Conservation (phyloP, 2,888 invertebrate species). For the Drosophila recens region DNA sequence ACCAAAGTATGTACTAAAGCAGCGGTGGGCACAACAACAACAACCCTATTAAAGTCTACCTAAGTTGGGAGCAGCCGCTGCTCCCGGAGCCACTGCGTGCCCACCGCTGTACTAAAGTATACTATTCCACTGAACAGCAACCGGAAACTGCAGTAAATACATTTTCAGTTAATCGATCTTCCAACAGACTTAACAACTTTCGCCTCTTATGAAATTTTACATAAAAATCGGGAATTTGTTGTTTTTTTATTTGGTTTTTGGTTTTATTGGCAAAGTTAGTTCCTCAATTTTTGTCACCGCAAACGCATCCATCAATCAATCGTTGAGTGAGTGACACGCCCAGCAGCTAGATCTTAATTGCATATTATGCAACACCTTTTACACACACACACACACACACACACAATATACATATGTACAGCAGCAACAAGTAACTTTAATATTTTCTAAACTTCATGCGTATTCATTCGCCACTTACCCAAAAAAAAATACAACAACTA, state of each 20-base stretch:
- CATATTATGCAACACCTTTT: conserved; percentile 32
- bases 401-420: not conserved
- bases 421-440: conserved; percentile 50
- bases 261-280: conserved; percentile 18
- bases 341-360: conserved; percentile 15
- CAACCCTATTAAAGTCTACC: too few species aligned
- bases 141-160: not conserved
- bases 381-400: conserved; percentile 5
- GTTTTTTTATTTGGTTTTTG: conserved; percentile 3
- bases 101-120: not conserved
- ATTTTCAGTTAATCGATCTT: conserved; percentile 3
- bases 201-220: conserved; percentile 25
- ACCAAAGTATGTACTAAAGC: not conserved
- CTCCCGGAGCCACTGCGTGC: too few species aligned
- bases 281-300: conserved; percentile 30
- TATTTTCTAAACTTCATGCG: conserved; percentile 57
- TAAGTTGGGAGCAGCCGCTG: too few species aligned
- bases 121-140: conserved; percentile 1
- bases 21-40: too few species aligned
- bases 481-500: conserved; percentile 24
- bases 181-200: conserved; percentile 24
- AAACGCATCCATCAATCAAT: conserved; percentile 34
- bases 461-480: conserved; percentile 19
- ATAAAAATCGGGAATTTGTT: conserved; percentile 3
- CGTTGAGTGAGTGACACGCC: conserved; percentile 16